phyloP scores from a whole-genome alignment of 2,113 vertebrate species.

The Illadopsis cleaveri region DNA sequence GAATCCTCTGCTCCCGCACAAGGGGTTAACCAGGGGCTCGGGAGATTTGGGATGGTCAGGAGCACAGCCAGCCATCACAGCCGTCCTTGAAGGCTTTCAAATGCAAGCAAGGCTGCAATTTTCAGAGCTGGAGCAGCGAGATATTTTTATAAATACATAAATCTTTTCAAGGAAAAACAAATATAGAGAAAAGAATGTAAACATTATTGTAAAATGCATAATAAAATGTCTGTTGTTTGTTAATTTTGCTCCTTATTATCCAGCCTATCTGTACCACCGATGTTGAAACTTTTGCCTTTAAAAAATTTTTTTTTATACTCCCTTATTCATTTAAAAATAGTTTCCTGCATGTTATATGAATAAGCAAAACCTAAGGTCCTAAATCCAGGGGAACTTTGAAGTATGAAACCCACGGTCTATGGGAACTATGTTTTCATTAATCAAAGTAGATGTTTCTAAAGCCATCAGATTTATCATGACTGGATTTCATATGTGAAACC shows the following conservation, averaged over 20 bases:
- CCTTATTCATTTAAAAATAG: conserved; percentile 59
- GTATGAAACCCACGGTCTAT: conserved; percentile 65
- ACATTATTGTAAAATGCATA: conserved; percentile 68
- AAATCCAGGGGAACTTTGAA: conserved; percentile 70
- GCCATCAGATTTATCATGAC: conserved; percentile 75
- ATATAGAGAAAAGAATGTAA: conserved; percentile 59
- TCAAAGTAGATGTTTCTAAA: conserved; percentile 77
- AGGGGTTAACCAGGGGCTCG: neutral
- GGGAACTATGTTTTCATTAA: conserved; percentile 76
- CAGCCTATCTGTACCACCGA: conserved; percentile 43
- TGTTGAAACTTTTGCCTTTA: conserved; percentile 29
- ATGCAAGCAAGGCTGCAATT: neutral
- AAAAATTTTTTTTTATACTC: neutral
- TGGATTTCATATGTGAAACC: conserved; percentile 75
- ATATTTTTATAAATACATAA: conserved; percentile 68
- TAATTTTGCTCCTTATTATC: conserved; percentile 61
- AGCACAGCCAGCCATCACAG: neutral
- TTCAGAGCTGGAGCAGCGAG: conserved; percentile 38
- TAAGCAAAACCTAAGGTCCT: conserved; percentile 56
- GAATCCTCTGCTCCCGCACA: accelerated
- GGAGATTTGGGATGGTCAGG: neutral
- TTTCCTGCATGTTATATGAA: conserved; percentile 55
- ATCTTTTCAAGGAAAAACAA: conserved; percentile 63
- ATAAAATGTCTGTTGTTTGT: conserved; percentile 57
- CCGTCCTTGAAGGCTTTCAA: neutral